Evolutionary conservation across 1,140 invertebrate species (phyloP), one percentile per base, ranked within the genome.

Genomic region (Drosophila simulans): DNA sequence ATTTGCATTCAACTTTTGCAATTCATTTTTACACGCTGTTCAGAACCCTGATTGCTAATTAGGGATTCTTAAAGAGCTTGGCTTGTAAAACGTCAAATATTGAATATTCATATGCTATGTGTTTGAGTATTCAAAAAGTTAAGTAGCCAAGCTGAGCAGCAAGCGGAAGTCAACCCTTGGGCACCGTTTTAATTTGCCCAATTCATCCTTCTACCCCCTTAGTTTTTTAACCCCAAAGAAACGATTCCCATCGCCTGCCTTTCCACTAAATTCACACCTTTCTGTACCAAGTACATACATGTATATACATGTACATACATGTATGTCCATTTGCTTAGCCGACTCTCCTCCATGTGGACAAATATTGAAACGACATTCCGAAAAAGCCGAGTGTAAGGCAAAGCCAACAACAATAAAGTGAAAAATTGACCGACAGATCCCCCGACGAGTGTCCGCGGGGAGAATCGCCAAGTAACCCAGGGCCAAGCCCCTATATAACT

Each of bases 221-320:
- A 8, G 12, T 17, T 27, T 27, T 37, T 43, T 11, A 51, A 25
- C 42, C 27, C 12, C 39, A n/a, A 8, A 31, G 31, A 10, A 31
- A 10, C 31, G 7, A 31, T 39, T 48, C 13, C 13, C 27, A 39
- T 22, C 40, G 39, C 46, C 22, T 43, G 39, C 46, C 15, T 43
- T 70, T 49, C n/a, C 46, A 43, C 55, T 37, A 53, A 68, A 74
- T 74, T 82, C 58, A 73, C 80, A 82, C 80, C 80, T 84, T 53
- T 69, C 62, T 72, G 60, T 77, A 40, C 59, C 45, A 64, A 64
- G 78, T 59, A 35, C 59, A 22, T 22, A 20, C 20, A 17, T 17
- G 17, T 17, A 17, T 17, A 17, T 17, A 17, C 17, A 17, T 17
- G 17, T 17, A 17, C 17, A 17, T 17, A 17, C 17, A 17, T 17